A percentile compares a stretch with the other conserved stretches of the same genome.
phyloP scores from a whole-genome alignment of 1,140 invertebrate genomes.

The Procambarus virginalis region DNA sequence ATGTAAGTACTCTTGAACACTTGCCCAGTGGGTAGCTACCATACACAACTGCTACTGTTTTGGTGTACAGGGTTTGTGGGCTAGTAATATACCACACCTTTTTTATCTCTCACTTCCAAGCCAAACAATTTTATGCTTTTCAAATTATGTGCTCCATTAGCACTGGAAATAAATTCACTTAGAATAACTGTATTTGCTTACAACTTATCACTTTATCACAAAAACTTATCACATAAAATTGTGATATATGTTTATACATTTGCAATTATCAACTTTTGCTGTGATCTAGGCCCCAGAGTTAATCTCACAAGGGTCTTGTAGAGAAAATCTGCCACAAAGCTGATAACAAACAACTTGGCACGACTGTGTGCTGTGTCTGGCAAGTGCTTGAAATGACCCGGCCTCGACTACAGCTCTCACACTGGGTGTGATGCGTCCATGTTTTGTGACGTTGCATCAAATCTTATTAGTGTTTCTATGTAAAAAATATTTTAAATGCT shows the following conservation, averaged over 20 bases:
- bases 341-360: constrained; percentile 67
- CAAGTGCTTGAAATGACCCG: constrained; percentile 60
- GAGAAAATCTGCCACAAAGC: constrained; percentile 40
- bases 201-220: too few species aligned
- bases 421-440: constrained; percentile 37
- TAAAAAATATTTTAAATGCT: neutral
- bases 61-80: neutral
- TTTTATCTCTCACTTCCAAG: neutral
- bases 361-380: constrained; percentile 52
- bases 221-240: neutral
- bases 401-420: constrained; percentile 10
- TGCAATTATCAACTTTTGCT: neutral
- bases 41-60: neutral
- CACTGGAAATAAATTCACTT: neutral
- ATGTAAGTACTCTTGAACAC: constrained; percentile 40
- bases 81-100: neutral
- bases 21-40: constrained; percentile 38
- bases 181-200: too few species aligned
- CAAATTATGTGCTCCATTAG: neutral
- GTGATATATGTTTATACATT: neutral
- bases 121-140: neutral
- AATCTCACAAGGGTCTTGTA: constrained; percentile 16
- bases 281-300: neutral
- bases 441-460: constrained; percentile 40
- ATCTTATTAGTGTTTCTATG: neutral